Percentiles rank a stretch among this genome's conserved stretches.
Conservation (phyloP, 2,113 vertebrate genomes). For the Hippocampus barbouri region DNA sequence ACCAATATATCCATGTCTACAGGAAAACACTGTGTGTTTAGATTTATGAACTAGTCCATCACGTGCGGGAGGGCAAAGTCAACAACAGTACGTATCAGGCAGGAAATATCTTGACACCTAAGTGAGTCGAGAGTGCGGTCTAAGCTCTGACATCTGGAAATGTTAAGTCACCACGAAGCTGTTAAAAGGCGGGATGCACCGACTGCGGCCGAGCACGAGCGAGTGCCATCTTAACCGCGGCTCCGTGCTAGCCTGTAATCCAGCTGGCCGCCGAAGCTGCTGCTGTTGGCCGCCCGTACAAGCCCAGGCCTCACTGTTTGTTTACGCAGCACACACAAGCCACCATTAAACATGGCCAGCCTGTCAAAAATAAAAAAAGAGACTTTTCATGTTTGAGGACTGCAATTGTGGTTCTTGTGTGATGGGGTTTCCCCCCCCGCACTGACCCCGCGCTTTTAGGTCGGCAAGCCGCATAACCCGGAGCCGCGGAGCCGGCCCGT, state of each 20-base stretch:
- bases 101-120: constrained; percentile 55
- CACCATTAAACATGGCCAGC: constrained; percentile 70
- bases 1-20: constrained; percentile 12
- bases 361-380: constrained; percentile 74
- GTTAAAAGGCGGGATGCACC: constrained; percentile 60
- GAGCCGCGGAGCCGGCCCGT: constrained; percentile 54
- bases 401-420: constrained; percentile 76
- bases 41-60: constrained; percentile 2
- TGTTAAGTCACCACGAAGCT: constrained; percentile 56
- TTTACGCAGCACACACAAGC: constrained; percentile 68
- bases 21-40: constrained; percentile 13
- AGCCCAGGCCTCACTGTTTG: constrained; percentile 65
- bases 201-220: constrained; percentile 43
- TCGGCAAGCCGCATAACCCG: constrained; percentile 63
- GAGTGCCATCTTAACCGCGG: constrained; percentile 55
- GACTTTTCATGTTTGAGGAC: constrained; percentile 77
- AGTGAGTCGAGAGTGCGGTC: constrained; percentile 53
- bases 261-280: constrained; percentile 70
- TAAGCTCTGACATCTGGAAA: constrained; percentile 68
- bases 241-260: constrained; percentile 71
- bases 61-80: constrained; percentile 31
- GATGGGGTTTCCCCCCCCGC: constrained; percentile 62
- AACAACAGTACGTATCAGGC: constrained; percentile 31
- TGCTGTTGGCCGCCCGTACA: constrained; percentile 57
- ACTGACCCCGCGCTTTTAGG: constrained; percentile 70